These are phyloP conservation scores for Chionis minor DNA, from an alignment of 2,113 vertebrate species.

Conservation along the genomic window DNA sequence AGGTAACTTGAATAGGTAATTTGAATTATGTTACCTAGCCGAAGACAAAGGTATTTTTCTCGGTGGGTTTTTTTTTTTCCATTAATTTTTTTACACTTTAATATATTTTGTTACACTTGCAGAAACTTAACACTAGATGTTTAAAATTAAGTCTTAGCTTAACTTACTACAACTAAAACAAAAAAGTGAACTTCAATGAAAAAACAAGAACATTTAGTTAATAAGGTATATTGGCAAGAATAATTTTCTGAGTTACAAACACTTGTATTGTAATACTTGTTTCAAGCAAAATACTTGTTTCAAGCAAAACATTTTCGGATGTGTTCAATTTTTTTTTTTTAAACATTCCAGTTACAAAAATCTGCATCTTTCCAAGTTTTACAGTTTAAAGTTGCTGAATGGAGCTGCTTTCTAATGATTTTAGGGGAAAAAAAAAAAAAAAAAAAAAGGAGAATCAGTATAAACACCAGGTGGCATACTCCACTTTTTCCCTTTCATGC, in stretches of 20 bases:
- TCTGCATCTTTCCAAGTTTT: neutral
- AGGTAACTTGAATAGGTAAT: too few species aligned
- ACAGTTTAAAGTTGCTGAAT: neutral
- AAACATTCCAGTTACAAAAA: neutral
- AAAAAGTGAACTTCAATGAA: neutral
- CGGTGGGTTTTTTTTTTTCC: neutral
- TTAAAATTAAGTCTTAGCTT: neutral
- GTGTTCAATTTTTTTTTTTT: neutral
- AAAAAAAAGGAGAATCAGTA: neutral
- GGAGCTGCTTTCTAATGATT: neutral
- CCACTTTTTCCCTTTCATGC: neutral
- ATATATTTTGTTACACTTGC: neutral
- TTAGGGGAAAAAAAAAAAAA: too few species aligned
- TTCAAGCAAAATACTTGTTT: neutral
- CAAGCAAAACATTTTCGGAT: neutral
- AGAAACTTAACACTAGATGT: neutral
- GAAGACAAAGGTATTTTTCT: neutral
- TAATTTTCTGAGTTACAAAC: neutral
- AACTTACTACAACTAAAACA: neutral
- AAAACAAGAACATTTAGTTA: neutral
- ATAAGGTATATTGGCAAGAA: neutral
- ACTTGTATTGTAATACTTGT: neutral
- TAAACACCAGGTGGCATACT: neutral
- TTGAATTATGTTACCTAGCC: neutral
- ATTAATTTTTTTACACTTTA: neutral